These are phyloP conservation scores for Dendropsophus ebraccatus DNA, from an alignment of 2,113 vertebrate genomes.

Conservation along the genomic window DNA sequence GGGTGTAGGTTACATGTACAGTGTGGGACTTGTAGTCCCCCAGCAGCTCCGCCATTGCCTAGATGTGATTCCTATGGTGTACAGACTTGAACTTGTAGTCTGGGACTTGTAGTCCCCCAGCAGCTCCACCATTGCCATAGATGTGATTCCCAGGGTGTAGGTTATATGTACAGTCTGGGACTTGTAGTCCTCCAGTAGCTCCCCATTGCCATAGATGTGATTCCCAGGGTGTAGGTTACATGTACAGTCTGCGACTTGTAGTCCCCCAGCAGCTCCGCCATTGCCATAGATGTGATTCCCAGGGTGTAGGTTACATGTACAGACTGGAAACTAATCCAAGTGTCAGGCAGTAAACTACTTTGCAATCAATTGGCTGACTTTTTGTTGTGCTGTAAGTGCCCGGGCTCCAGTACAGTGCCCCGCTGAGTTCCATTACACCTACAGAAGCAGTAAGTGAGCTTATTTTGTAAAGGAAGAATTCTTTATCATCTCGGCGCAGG, in stretches of 20 bases:
- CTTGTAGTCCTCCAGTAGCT: too few relatives aligned
- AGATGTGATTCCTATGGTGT: too few relatives aligned
- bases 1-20: constrained; percentile 28
- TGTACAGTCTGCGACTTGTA: neutral
- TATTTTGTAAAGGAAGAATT: constrained; percentile 52
- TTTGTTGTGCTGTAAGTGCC: constrained; percentile 41
- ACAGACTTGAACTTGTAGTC: too few relatives aligned
- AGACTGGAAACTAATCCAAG: constrained; percentile 36
- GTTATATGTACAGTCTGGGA: too few relatives aligned
- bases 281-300: neutral
- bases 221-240: too few relatives aligned
- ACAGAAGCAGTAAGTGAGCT: constrained; percentile 52
- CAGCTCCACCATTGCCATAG: too few relatives aligned
- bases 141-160: too few relatives aligned
- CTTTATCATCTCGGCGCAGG: constrained; percentile 49
- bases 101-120: too few relatives aligned
- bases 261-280: neutral
- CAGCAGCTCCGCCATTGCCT: too few relatives aligned
- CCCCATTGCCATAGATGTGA: too few relatives aligned
- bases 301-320: constrained; percentile 22
- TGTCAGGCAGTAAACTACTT: constrained; percentile 37
- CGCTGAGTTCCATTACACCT: constrained; percentile 48
- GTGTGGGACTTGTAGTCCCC: too few relatives aligned
- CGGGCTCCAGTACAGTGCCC: neutral
- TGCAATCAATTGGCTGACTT: constrained; percentile 47